A percentile compares a stretch with the other conserved stretches of the same genome.
Evolutionary conservation across 2,888 invertebrate species (phyloP).

Genomic region (Andrena bucephala): DNA sequence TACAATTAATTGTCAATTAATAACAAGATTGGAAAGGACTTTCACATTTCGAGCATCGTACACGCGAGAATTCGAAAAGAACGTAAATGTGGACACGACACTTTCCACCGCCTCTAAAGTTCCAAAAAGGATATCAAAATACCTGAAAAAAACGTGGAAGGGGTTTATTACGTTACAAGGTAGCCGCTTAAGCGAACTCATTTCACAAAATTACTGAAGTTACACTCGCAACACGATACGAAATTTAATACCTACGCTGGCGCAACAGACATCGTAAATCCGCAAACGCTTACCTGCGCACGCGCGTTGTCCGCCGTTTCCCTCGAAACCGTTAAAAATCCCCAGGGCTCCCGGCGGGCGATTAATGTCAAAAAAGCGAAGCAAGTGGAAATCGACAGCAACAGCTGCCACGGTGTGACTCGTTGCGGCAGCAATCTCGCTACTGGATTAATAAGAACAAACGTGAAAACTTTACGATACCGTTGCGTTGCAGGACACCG

Average conservation of each 20-base stretch:
- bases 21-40: not conserved
- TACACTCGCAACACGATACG: constrained; percentile 15
- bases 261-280: constrained; percentile 27
- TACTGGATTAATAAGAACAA: constrained; percentile 64
- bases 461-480: constrained; percentile 58
- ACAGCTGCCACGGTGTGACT: constrained; percentile 28
- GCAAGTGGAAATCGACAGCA: constrained; percentile 22
- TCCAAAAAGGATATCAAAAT: not conserved
- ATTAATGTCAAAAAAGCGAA: constrained; percentile 33
- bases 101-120: not conserved
- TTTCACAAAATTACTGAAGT: constrained; percentile 37
- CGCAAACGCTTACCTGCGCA: not conserved
- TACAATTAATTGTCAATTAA: not conserved
- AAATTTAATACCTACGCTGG: constrained; percentile 26
- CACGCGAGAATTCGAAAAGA: not conserved
- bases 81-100: not conserved
- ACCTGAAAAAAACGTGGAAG: not conserved
- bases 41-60: not conserved
- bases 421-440: constrained; percentile 26
- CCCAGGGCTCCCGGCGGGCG: constrained; percentile 8
- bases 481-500: constrained; percentile 33
- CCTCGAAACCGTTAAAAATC: constrained; percentile 39
- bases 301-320: constrained; percentile 1
- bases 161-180: constrained; percentile 20
- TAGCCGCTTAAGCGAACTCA: constrained; percentile 9